phyloP scores from a whole-genome alignment of 1,140 invertebrate species.

The Microplitis mediator region DNA sequence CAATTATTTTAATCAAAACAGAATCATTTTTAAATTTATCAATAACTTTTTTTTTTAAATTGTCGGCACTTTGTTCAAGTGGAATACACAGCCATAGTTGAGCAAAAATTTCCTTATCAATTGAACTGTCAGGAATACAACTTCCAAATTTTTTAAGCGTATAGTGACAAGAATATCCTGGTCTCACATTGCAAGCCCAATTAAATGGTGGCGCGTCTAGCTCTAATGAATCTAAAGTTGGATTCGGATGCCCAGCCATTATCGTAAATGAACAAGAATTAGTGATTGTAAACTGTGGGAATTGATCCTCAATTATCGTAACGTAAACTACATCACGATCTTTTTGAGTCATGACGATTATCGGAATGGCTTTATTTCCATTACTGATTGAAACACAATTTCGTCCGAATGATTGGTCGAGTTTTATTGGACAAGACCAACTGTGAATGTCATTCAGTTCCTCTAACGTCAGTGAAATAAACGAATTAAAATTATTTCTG shows the following conservation, averaged over 20 bases:
- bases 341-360: slow-evolving; percentile 63
- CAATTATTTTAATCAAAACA: slow-evolving; percentile 14
- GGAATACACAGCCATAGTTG: neutral
- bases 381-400: slow-evolving; percentile 56
- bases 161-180: slow-evolving; percentile 47
- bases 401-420: slow-evolving; percentile 60
- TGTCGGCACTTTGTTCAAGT: slow-evolving; percentile 28
- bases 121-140: slow-evolving; percentile 49
- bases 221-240: slow-evolving; percentile 40
- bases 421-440: slow-evolving; percentile 65
- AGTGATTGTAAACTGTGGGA: slow-evolving; percentile 66
- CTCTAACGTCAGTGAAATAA: slow-evolving; percentile 53
- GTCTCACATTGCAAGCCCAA: slow-evolving; percentile 55
- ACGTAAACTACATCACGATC: slow-evolving; percentile 66
- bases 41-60: slow-evolving; percentile 15
- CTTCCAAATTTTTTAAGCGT: slow-evolving; percentile 50
- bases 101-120: slow-evolving; percentile 14
- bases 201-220: slow-evolving; percentile 51
- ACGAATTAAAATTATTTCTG: slow-evolving; percentile 48
- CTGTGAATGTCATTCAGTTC: neutral
- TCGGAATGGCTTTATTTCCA: slow-evolving; percentile 49
- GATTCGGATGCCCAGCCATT: slow-evolving; percentile 50
- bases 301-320: slow-evolving; percentile 64
- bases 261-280: slow-evolving; percentile 60
- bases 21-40: neutral